Percentiles rank a stretch among this genome's conserved stretches.
Conservation (phyloP, 2,797 vertebrate genomes). For the Chaetodon trifasciatus region DNA sequence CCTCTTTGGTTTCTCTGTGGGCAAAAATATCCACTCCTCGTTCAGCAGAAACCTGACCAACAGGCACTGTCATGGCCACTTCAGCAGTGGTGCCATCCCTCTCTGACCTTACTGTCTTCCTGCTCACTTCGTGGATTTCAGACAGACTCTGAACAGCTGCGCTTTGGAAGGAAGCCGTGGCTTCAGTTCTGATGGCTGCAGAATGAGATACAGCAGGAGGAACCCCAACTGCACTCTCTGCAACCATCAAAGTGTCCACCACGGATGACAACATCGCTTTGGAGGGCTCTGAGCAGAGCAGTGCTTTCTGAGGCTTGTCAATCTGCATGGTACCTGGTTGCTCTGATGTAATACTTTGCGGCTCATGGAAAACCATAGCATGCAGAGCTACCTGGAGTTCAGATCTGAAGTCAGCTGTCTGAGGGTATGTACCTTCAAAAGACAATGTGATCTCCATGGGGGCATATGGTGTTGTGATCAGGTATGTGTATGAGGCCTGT, state of each 20-base stretch:
- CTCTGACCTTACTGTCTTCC: slow-evolving; percentile 66
- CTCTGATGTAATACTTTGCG: slow-evolving; percentile 83
- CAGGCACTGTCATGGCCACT: slow-evolving; percentile 46
- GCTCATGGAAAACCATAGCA: slow-evolving; percentile 88
- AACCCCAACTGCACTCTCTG: slow-evolving; percentile 72
- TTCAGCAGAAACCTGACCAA: slow-evolving; percentile 48
- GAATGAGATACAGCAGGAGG: slow-evolving; percentile 60
- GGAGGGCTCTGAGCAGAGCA: slow-evolving; percentile 51
- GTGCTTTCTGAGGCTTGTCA: slow-evolving; percentile 67
- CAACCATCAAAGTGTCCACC: slow-evolving; percentile 71
- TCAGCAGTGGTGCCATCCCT: slow-evolving; percentile 67
- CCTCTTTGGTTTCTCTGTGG: slow-evolving; percentile 78
- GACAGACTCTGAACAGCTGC: slow-evolving; percentile 59
- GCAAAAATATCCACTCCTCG: slow-evolving; percentile 64
- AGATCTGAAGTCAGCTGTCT: slow-evolving; percentile 85
- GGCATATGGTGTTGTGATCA: slow-evolving; percentile 85
- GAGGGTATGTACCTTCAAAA: slow-evolving; percentile 87
- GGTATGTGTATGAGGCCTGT: slow-evolving; percentile 81
- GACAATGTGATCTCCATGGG: slow-evolving; percentile 87
- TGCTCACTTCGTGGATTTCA: slow-evolving; percentile 68
- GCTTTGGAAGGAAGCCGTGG: slow-evolving; percentile 64
- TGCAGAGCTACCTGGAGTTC: slow-evolving; percentile 88
- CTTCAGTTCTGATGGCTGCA: slow-evolving; percentile 76
- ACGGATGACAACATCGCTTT: slow-evolving; percentile 72
- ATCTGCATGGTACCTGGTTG: slow-evolving; percentile 65